phyloP scores from a whole-genome alignment of 2,888 invertebrate genomes.

The Phalera bucephala region DNA sequence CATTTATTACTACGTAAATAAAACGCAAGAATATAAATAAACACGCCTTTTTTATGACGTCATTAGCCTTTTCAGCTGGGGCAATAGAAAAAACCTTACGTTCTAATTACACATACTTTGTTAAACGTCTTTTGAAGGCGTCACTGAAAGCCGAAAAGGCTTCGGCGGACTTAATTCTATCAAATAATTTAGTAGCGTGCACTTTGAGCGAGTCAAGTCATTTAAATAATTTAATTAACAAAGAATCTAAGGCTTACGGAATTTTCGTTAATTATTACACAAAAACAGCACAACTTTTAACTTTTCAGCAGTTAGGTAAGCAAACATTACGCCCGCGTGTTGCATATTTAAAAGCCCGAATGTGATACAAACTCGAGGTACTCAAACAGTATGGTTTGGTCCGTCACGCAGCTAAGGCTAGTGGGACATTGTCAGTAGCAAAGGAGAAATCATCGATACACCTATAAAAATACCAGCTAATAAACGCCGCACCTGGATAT shows the following conservation, averaged over 20 bases:
- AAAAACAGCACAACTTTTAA: slow-evolving; percentile 33
- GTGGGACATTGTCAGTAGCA: no score
- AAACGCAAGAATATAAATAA: neutral
- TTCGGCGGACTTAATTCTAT: no score
- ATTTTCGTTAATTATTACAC: slow-evolving; percentile 49
- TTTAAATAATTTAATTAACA: slow-evolving; percentile 68
- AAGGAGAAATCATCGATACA: no score
- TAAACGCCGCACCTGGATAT: no score
- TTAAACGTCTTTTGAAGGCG: slow-evolving; percentile 42
- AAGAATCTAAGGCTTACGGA: slow-evolving; percentile 41
- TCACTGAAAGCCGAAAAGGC: slow-evolving; percentile 45
- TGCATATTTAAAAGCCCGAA: no score
- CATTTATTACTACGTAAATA: no score
- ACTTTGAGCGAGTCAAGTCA: slow-evolving; percentile 56
- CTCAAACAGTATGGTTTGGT: no score
- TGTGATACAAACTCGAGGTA: no score
- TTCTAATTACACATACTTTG: slow-evolving; percentile 38
- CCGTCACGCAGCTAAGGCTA: no score
- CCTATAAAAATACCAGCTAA: no score
- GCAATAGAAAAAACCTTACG: slow-evolving; percentile 20
- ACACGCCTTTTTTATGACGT: slow-evolving; percentile 5
- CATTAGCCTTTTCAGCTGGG: slow-evolving; percentile 9
- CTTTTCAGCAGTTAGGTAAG: slow-evolving; percentile 19
- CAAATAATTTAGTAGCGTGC: no score
- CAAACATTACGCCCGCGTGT: slow-evolving; percentile 13